These are phyloP conservation scores for Zophobas morio DNA, from an alignment of 1,140 invertebrate genomes.

Conservation along the genomic window DNA sequence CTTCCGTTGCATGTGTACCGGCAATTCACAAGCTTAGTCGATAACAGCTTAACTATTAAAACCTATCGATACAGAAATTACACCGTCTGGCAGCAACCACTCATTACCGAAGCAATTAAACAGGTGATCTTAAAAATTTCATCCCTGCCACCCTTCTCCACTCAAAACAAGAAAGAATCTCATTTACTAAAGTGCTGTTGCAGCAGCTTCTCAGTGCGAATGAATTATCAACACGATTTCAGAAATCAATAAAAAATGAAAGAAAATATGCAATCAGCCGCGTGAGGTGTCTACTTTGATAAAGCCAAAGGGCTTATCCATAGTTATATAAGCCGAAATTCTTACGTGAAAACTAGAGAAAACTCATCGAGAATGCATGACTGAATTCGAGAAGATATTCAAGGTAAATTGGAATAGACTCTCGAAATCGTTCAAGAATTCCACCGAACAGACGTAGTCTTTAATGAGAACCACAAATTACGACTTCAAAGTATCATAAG, in stretches of 20 bases:
- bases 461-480: slow-evolving; percentile 42
- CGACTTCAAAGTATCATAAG: slow-evolving; percentile 42
- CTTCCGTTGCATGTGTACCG: too few relatives aligned
- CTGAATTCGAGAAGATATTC: slow-evolving; percentile 33
- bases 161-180: neutral
- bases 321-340: slow-evolving; percentile 29
- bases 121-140: neutral
- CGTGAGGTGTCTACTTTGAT: neutral
- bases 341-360: slow-evolving; percentile 27
- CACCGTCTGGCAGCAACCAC: too few relatives aligned
- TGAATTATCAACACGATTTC: slow-evolving; percentile 1
- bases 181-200: slow-evolving; percentile 9
- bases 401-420: slow-evolving; percentile 40
- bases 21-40: too few relatives aligned
- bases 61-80: too few relatives aligned
- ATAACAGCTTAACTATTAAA: too few relatives aligned
- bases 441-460: slow-evolving; percentile 33
- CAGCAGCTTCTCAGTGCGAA: neutral
- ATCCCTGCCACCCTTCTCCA: neutral
- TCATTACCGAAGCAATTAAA: neutral
- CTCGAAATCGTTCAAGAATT: slow-evolving; percentile 39
- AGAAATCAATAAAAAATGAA: neutral
- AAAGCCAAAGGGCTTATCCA: slow-evolving; percentile 3
- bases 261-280: neutral
- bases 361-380: slow-evolving; percentile 37